Conservation (phyloP, 2,797 vertebrate genomes). For the Rallus crepitans region DNA sequence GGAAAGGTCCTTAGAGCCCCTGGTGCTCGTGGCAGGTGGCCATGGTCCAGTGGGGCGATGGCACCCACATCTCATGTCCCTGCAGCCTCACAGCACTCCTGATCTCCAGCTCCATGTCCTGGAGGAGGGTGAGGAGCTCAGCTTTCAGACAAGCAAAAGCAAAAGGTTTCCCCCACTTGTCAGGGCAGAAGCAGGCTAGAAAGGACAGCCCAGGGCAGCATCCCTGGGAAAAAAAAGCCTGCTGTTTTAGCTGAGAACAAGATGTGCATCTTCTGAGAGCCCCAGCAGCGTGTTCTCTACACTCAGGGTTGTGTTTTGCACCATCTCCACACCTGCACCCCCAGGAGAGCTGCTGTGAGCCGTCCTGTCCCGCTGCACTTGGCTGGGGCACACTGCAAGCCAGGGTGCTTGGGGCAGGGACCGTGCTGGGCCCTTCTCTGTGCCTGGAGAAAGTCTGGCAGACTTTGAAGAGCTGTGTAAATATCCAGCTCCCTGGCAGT, state of each 20-base stretch:
- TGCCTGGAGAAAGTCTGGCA: background rate
- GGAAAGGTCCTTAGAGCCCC: too few relatives aligned
- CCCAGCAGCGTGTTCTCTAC: rapidly evolving
- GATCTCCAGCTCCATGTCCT: background rate
- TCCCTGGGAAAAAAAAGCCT: background rate
- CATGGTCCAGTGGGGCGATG: rapidly evolving
- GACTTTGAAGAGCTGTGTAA: background rate
- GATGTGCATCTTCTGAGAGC: rapidly evolving
- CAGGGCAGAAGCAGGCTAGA: background rate
- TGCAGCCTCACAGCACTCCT: background rate
- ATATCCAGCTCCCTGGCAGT: background rate
- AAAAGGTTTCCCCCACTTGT: rapidly evolving
- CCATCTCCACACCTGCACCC: background rate
- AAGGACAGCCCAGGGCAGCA: background rate
- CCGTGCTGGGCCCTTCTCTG: background rate
- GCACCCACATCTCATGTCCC: rapidly evolving
- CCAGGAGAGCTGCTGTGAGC: background rate
- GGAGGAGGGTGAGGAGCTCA: background rate
- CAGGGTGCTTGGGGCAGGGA: rapidly evolving
- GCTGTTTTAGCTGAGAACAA: background rate
- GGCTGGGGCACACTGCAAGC: rapidly evolving
- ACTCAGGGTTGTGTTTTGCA: rapidly evolving
- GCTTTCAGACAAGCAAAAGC: background rate
- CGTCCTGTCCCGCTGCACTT: rapidly evolving
- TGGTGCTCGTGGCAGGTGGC: background rate